Base-by-base conservation (phyloP, 2,888 invertebrate genomes). In the Argyresthia goedartella region DNA sequence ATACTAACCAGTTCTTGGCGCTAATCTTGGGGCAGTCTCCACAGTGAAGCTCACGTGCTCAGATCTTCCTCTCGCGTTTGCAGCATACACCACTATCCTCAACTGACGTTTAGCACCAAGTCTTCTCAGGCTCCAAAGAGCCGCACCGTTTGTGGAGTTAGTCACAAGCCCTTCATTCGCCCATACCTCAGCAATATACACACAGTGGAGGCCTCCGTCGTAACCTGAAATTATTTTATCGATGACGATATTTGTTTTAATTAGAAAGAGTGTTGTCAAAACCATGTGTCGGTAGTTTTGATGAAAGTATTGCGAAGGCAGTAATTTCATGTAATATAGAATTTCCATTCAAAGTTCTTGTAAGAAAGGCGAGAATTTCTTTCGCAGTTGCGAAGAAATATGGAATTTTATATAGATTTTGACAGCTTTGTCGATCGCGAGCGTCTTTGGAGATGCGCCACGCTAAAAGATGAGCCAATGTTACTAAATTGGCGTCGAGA, bases 11-110 rank as follows among this genome's bases (percentile, higher is more conserved):
- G 81, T 79, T 56, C 81, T 72, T 1, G 82, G 80, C 0, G 79
- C 63, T 3, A 81, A 58, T 62, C 73, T 69, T 0, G 76, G 71
- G 1, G 81, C 75, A 3, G 86, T 86, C 59, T 81, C 79, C 1
- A 82, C 81, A 9, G 74, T 74, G 42, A 81, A 72, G 0, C 64
- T 63, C 0, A 93, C 88, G 10, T 91, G 87, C 53, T 95, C 94
- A 53, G 95, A 95, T 61, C 92, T 89, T 15, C 97, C 97, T 62
- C 95, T 93, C 10, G 91, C 89, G 73, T 97, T 97, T 9, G 91
- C 92, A 1, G 96, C 92, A 71, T 94, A 96, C 36, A 96, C 89
- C 55, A 92, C 88, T 71, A 96, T 89, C 61, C 91, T 91, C 54
- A 96, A 89, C 49, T 92, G 89, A 58, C 92, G 91, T 43, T 94